These are phyloP conservation scores for Digitonthophagus gazella DNA, from an alignment of 2,888 invertebrate species.

Conservation along the genomic window DNA sequence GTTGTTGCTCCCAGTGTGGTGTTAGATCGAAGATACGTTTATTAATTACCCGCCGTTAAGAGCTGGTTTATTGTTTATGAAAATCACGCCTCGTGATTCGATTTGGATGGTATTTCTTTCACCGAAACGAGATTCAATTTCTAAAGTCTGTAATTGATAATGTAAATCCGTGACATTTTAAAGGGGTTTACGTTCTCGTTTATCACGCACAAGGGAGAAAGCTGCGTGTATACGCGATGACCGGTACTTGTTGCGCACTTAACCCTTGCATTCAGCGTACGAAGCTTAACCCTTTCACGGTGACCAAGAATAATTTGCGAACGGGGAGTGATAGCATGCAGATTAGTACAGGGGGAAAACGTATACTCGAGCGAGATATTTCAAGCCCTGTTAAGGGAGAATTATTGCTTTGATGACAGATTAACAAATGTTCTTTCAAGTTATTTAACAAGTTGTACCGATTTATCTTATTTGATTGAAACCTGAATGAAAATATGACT, in stretches of 20 bases:
- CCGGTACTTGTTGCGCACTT: neutral
- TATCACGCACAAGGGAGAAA: neutral
- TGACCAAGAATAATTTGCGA: neutral
- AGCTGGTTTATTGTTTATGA: neutral
- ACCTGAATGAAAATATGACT: too few relatives aligned
- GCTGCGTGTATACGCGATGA: neutral
- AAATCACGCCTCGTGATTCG: neutral
- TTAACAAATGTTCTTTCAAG: neutral
- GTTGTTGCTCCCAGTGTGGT: conserved; percentile 14
- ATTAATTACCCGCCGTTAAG: conserved; percentile 13
- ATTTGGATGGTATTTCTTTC: neutral
- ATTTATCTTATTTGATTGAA: neutral
- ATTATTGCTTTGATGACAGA: neutral
- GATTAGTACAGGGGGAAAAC: neutral
- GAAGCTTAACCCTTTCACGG: neutral
- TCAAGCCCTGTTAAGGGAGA: neutral
- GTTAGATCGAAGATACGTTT: conserved; percentile 16
- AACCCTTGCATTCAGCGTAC: neutral
- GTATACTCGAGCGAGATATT: neutral
- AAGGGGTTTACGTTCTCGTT: neutral
- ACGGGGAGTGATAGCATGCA: neutral
- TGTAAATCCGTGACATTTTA: neutral
- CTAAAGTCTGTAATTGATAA: neutral
- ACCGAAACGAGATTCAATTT: neutral
- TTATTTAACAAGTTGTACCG: neutral